Evolutionary conservation across 2,888 invertebrate species (phyloP).

Genomic region (Phymatocera aterrima): DNA sequence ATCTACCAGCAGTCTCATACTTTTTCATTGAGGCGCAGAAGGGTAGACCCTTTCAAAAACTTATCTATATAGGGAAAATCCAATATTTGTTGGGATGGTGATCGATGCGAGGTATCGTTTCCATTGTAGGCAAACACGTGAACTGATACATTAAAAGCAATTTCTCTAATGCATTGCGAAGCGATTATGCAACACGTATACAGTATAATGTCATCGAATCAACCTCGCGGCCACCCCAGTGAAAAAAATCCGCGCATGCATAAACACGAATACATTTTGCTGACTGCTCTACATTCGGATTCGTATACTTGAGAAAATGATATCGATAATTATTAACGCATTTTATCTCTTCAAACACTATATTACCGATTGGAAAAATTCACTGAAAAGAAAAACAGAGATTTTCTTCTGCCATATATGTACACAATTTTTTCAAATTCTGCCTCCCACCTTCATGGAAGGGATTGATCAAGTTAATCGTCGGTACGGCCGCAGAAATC

Average conservation of each 20-base stretch:
- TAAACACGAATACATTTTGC: slow-evolving; percentile 5
- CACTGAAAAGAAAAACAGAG: no score
- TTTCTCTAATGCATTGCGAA: slow-evolving; percentile 39
- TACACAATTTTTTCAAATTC: not conserved
- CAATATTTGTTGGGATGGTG: slow-evolving; percentile 5
- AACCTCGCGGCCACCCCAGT: not conserved
- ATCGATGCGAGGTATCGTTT: slow-evolving; percentile 4
- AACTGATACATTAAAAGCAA: slow-evolving; percentile 33
- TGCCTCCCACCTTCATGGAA: not conserved
- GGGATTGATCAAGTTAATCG: no score
- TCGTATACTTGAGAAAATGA: not conserved
- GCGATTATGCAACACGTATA: slow-evolving; percentile 24
- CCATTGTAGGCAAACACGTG: slow-evolving; percentile 19
- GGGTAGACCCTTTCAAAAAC: not conserved
- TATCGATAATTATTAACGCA: not conserved
- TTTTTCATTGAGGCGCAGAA: not conserved
- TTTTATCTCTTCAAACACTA: not conserved
- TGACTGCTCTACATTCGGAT: not conserved
- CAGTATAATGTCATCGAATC: not conserved
- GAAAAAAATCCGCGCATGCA: slow-evolving; percentile 1
- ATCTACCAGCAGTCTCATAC: no score
- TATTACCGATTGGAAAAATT: no score
- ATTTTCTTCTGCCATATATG: no score
- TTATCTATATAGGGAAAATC: not conserved
- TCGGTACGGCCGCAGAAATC: no score